phyloP scores from a whole-genome alignment of 2,888 invertebrate species.

The Eremobia ochroleuca region DNA sequence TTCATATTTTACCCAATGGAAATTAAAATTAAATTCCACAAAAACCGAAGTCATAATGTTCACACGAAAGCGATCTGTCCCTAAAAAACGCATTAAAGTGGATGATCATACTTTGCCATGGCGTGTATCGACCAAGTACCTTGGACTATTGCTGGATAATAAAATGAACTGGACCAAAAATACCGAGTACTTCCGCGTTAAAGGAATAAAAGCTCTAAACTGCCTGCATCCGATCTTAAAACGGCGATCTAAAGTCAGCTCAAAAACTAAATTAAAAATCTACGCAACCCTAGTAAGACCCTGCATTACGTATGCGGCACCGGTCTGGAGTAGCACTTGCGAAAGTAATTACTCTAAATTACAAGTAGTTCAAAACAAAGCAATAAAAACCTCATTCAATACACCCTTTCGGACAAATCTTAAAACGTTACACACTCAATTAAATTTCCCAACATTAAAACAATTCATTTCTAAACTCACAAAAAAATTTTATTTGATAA shows the following conservation, averaged over 20 bases:
- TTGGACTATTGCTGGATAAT: background rate
- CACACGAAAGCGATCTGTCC: too few relatives aligned
- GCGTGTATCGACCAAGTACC: background rate
- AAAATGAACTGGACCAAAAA: slow-evolving; percentile 8
- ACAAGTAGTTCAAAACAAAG: slow-evolving; percentile 4
- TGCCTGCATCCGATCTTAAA: background rate
- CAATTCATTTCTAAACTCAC: background rate
- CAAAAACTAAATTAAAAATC: background rate
- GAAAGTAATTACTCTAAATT: background rate
- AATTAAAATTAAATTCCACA: background rate
- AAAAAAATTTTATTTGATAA: background rate
- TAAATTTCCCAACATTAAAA: slow-evolving; percentile 5
- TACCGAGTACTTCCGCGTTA: background rate
- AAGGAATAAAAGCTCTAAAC: background rate
- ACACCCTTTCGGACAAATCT: slow-evolving; percentile 4
- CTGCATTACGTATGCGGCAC: background rate
- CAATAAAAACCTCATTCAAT: background rate
- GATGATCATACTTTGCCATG: background rate
- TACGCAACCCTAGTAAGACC: background rate
- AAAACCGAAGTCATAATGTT: background rate
- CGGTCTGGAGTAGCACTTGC: background rate
- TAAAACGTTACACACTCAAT: background rate
- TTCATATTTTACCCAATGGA: background rate
- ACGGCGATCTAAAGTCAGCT: background rate
- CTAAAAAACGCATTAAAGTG: too few relatives aligned